Conservation (phyloP, 2,888 invertebrate genomes). For the Chaitophorus viminalis region DNA sequence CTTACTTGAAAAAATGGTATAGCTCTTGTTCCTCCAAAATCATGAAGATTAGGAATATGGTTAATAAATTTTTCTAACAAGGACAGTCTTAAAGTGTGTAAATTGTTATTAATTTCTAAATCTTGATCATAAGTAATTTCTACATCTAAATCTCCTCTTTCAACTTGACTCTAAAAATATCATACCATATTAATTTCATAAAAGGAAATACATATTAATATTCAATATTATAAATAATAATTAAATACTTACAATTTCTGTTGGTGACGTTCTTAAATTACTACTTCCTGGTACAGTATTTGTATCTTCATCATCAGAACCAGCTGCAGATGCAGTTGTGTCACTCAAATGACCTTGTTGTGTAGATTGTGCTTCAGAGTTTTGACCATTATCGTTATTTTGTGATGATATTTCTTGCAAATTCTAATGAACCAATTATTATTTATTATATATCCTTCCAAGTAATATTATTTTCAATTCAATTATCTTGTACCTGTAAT, state of each 20-base stretch:
- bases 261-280: slow-evolving; percentile 85
- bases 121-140: slow-evolving; percentile 64
- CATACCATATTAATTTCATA: background rate
- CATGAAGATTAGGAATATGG: slow-evolving; percentile 79
- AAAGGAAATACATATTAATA: background rate
- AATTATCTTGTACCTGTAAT: slow-evolving; percentile 66
- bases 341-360: slow-evolving; percentile 77
- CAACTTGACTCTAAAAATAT: slow-evolving; percentile 43
- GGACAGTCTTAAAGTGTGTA: slow-evolving; percentile 77
- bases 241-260: slow-evolving; percentile 73
- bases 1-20: slow-evolving; percentile 91
- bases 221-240: background rate
- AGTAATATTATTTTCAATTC: background rate
- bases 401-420: slow-evolving; percentile 69
- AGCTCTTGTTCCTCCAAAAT: slow-evolving; percentile 83
- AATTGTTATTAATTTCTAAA: slow-evolving; percentile 68
- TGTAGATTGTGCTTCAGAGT: slow-evolving; percentile 48
- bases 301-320: slow-evolving; percentile 94
- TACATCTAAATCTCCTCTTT: slow-evolving; percentile 32
- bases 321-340: slow-evolving; percentile 85
- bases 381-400: slow-evolving; percentile 64
- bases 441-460: background rate
- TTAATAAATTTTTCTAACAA: slow-evolving; percentile 81
- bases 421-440: slow-evolving; percentile 68
- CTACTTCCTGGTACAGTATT: slow-evolving; percentile 96